These are phyloP conservation scores for Callocephalon fimbriatum DNA, from an alignment of 2,113 vertebrate genomes.

Conservation along the genomic window DNA sequence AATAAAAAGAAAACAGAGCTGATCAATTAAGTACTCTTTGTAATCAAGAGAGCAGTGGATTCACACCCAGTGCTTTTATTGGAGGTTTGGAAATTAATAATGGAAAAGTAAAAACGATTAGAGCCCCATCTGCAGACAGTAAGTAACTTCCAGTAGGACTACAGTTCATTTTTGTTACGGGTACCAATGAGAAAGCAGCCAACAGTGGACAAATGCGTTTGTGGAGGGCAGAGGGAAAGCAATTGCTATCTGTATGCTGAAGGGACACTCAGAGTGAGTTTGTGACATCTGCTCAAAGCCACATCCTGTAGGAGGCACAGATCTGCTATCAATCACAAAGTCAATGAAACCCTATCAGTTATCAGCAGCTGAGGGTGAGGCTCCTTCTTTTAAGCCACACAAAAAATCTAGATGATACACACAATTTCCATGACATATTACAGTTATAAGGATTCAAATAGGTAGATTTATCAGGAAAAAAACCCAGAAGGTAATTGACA, in stretches of 20 bases:
- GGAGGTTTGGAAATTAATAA: not conserved
- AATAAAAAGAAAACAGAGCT: not conserved
- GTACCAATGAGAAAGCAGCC: not conserved
- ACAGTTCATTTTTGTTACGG: not conserved
- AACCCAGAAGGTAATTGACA: not conserved
- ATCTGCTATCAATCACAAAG: not conserved
- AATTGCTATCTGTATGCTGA: not conserved
- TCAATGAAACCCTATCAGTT: not conserved
- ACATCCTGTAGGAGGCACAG: not conserved
- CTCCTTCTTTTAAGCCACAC: not conserved
- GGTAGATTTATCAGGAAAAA: not conserved
- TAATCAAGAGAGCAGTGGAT: not conserved
- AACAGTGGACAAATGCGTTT: accelerated
- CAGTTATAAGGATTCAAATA: not conserved
- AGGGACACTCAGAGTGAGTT: not conserved
- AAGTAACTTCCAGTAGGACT: not conserved
- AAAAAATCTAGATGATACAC: not conserved
- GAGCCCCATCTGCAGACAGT: not conserved
- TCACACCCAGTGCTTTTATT: not conserved
- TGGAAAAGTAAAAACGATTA: not conserved
- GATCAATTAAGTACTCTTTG: not conserved
- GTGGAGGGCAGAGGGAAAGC: not conserved
- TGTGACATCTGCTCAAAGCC: not conserved
- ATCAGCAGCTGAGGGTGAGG: not conserved
- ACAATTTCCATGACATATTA: not conserved